Conservation (phyloP, 2,888 invertebrate species). For the Digitonthophagus gazella region DNA sequence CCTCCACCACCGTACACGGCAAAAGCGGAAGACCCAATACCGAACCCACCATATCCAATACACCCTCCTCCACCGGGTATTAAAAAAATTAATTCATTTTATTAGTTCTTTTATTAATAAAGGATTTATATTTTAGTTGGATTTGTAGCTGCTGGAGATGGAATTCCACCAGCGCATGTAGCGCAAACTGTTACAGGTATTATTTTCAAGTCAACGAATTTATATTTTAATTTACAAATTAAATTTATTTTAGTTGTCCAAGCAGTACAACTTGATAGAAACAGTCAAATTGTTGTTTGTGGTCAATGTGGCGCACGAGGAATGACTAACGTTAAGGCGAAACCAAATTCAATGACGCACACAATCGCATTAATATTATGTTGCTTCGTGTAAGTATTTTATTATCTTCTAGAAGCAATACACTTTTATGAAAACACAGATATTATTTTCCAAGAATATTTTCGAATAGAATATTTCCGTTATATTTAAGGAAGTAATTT, state of each 20-base stretch:
- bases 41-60: constrained; percentile 12
- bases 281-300: constrained; percentile 17
- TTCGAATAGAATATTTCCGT: too few species aligned
- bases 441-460: too few species aligned
- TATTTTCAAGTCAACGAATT: background rate
- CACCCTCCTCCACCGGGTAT: constrained; percentile 9
- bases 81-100: too few species aligned
- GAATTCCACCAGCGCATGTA: background rate
- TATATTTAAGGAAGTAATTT: too few species aligned
- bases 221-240: background rate
- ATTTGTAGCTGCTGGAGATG: background rate
- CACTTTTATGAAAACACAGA: too few species aligned
- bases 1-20: background rate
- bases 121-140: background rate
- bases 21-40: background rate
- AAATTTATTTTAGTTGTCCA: constrained; percentile 17
- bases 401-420: too few species aligned
- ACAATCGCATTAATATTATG: constrained; percentile 19
- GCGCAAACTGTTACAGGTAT: background rate
- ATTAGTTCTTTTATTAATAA: background rate
- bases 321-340: constrained; percentile 14
- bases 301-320: constrained; percentile 4
- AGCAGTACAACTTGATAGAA: constrained; percentile 3
- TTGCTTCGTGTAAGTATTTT: constrained; percentile 22
- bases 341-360: constrained; percentile 21